Evolutionary conservation across 2,888 invertebrate species (phyloP).

Genomic region (Halictus ligatus): DNA sequence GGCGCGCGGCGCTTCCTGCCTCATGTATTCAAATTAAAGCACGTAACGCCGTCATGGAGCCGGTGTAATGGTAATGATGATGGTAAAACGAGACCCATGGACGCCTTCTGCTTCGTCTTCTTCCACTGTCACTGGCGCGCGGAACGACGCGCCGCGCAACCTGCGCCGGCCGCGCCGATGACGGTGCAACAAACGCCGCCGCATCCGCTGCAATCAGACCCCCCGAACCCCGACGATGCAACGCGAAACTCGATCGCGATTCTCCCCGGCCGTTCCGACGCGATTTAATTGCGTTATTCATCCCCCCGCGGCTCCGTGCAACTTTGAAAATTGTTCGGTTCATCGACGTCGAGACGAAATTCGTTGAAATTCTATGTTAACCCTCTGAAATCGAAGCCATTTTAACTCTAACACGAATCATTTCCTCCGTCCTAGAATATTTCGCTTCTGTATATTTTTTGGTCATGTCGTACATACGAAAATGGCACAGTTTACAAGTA

Average conservation of each 20-base stretch:
- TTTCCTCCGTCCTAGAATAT: too few relatives aligned
- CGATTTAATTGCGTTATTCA: not conserved
- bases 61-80: constrained; percentile 76
- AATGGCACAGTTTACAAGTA: too few relatives aligned
- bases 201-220: constrained; percentile 10
- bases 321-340: not conserved
- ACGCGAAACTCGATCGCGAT: not conserved
- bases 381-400: too few relatives aligned
- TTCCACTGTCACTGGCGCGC: constrained; percentile 6
- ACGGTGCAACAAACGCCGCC: constrained; percentile 14
- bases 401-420: too few relatives aligned
- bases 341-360: too few relatives aligned
- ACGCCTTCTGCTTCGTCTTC: constrained; percentile 55
- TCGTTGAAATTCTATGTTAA: too few relatives aligned
- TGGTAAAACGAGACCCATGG: constrained; percentile 73
- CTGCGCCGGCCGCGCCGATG: constrained; percentile 22
- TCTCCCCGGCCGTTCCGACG: not conserved
- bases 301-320: not conserved
- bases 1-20: constrained; percentile 75
- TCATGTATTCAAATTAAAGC: constrained; percentile 81
- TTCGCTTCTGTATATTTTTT: too few relatives aligned
- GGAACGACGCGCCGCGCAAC: not conserved
- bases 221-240: not conserved
- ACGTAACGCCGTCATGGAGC: constrained; percentile 71
- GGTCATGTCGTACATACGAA: too few relatives aligned